phyloP scores from a whole-genome alignment of 2,113 vertebrate genomes.

The Romanogobio albipinnatus region DNA sequence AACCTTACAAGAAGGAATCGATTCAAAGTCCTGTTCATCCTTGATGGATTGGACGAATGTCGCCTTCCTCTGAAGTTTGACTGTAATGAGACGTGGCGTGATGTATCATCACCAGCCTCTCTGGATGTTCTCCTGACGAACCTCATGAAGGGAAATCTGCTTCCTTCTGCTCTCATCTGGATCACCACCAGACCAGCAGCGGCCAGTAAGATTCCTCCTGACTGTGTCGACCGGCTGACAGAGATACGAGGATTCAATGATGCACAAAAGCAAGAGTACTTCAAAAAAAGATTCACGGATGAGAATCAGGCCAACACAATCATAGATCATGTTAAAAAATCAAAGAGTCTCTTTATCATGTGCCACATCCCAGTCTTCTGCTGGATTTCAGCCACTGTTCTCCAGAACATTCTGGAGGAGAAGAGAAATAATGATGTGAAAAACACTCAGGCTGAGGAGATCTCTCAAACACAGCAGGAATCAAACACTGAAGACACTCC shows the following conservation, averaged over 20 bases:
- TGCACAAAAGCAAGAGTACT: neutral
- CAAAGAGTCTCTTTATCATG: constrained; percentile 14
- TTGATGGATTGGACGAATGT: constrained; percentile 1
- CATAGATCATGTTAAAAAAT: constrained; percentile 13
- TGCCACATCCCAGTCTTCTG: constrained; percentile 6
- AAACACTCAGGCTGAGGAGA: neutral
- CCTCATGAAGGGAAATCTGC: constrained; percentile 18
- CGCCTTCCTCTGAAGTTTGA: neutral
- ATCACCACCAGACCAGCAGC: constrained; percentile 13
- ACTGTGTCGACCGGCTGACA: neutral
- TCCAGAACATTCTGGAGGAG: neutral
- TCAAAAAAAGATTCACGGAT: constrained; percentile 11
- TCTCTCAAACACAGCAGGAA: neutral
- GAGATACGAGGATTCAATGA: neutral
- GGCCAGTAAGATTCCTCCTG: neutral
- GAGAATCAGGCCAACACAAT: neutral
- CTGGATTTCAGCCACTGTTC: constrained; percentile 1
- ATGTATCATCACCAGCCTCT: neutral
- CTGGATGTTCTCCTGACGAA: constrained; percentile 16
- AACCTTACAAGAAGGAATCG: neutral
- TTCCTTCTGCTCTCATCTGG: neutral
- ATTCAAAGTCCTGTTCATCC: neutral
- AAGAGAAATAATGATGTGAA: neutral
- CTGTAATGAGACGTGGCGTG: neutral
- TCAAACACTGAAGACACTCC: constrained; percentile 8